Base-by-base conservation (phyloP, 2,113 vertebrate genomes). In the Engystomops pustulosus region DNA sequence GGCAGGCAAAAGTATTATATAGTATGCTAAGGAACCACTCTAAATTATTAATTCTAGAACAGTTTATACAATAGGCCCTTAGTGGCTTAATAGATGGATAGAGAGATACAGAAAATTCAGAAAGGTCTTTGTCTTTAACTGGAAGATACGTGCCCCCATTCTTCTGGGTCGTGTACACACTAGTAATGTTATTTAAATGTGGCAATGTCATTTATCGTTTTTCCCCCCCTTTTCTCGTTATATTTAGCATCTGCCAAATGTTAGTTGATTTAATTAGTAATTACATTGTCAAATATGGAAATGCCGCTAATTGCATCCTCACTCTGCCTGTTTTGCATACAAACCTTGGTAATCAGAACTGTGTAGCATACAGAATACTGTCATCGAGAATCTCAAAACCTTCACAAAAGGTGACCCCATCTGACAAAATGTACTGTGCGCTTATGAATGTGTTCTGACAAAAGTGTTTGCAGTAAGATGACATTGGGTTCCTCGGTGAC, bases 271-370 rank as follows among this genome's bases (percentile, higher is more conserved):
- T 72, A 84, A 84, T 83, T 83, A 65, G 72, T 67, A 77, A 78
- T 77, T 78, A 84, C 72, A 68, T 85, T 85, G 83, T 85, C 83
- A 85, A 62, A 85, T 70, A 85, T 79, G 75, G 45, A 85, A 85
- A 85, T 85, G 74, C 44, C 30, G 83, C 74, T 69, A 78, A 85
- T 78, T 85, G 75, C 75, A 70, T 51, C 62, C 65, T 70, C 62
- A 60, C 53, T 47, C 34, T 15, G 45, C 25, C 58, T 85, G 41
- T 70, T 85, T 58, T 85, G 27, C 49, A 85, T 85, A 55, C 74
- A 85, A 49, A 38, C 74, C 67, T 78, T 51, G 32, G 53, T 45
- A 58, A 62, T 79, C 62, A 78, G 62, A 15, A 44, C 14, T 74
- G 38, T 25, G 44, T 83, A 76, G 38, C 36, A 27, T 78, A 75